phyloP scores from a whole-genome alignment of 2,113 vertebrate genomes.

The Mungos mungo region DNA sequence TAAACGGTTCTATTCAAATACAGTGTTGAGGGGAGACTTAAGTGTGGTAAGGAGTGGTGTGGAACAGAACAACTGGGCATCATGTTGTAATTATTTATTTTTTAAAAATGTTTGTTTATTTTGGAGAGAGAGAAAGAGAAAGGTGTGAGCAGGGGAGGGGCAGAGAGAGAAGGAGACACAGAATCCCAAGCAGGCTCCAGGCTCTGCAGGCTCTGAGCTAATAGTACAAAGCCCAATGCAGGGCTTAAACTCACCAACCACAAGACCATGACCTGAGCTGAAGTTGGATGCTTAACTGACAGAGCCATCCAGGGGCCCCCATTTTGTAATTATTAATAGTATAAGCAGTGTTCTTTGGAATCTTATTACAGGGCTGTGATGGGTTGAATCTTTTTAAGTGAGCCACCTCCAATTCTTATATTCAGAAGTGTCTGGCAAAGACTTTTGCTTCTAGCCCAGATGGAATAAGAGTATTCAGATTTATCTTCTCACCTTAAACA shows the following conservation, averaged over 20 bases:
- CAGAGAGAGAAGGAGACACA: no score
- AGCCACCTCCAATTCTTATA: not conserved
- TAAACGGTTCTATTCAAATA: not conserved
- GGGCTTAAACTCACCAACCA: no score
- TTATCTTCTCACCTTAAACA: not conserved
- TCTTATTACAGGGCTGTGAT: not conserved
- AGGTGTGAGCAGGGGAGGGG: no score
- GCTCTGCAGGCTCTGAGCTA: no score
- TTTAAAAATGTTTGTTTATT: no score
- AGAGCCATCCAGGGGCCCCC: no score
- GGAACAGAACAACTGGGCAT: not conserved
- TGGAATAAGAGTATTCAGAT: not conserved
- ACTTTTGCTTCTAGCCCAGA: not conserved
- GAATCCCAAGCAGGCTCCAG: no score
- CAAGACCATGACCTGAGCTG: no score
- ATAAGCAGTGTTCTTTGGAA: not conserved
- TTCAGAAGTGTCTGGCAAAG: not conserved
- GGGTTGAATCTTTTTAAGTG: not conserved
- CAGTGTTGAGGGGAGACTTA: not conserved
- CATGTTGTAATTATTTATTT: not conserved
- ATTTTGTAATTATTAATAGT: not conserved
- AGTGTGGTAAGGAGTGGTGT: not conserved
- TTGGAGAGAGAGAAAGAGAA: no score
- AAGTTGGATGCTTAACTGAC: no score
- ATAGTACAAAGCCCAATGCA: accelerated